These are phyloP conservation scores for Strix aluco DNA, from an alignment of 2,113 vertebrate species.

Conservation along the genomic window DNA sequence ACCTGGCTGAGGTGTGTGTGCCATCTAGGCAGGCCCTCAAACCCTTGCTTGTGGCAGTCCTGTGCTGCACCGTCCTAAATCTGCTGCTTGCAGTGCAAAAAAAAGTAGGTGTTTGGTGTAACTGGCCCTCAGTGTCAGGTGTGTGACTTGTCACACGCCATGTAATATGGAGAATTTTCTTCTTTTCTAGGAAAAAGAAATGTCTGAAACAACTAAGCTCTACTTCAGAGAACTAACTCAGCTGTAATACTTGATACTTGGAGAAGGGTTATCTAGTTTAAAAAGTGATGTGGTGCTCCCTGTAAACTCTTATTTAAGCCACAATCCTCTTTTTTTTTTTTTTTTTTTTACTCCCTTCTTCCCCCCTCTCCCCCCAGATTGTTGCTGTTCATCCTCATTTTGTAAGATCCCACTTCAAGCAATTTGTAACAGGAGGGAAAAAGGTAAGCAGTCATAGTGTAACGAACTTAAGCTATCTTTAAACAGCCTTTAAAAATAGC, in stretches of 20 bases:
- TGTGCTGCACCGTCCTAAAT: neutral
- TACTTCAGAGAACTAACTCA: neutral
- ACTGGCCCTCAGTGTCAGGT: neutral
- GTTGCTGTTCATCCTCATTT: conserved; percentile 94
- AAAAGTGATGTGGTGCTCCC: neutral
- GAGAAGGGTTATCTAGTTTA: neutral
- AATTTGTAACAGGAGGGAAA: conserved; percentile 97
- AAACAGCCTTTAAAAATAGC: neutral
- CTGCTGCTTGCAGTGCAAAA: neutral
- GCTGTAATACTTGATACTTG: neutral
- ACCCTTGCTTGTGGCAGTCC: neutral
- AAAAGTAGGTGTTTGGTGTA: neutral
- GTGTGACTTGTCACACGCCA: neutral
- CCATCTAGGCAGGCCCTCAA: neutral
- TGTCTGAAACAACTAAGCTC: neutral
- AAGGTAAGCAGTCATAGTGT: conserved; percentile 80
- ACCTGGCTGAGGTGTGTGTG: neutral
- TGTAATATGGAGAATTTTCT: neutral
- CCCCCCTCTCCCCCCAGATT: conserved; percentile 37
- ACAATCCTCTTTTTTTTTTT: neutral
- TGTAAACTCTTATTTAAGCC: neutral
- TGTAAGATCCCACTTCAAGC: conserved; percentile 91
- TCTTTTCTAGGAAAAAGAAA: neutral
- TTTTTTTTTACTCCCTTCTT: neutral
- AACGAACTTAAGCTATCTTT: neutral